Evolutionary conservation across 2,797 vertebrate species (phyloP), one percentile per base, ranked within the genome.

Genomic region (Parotocinclus haroldoi): DNA sequence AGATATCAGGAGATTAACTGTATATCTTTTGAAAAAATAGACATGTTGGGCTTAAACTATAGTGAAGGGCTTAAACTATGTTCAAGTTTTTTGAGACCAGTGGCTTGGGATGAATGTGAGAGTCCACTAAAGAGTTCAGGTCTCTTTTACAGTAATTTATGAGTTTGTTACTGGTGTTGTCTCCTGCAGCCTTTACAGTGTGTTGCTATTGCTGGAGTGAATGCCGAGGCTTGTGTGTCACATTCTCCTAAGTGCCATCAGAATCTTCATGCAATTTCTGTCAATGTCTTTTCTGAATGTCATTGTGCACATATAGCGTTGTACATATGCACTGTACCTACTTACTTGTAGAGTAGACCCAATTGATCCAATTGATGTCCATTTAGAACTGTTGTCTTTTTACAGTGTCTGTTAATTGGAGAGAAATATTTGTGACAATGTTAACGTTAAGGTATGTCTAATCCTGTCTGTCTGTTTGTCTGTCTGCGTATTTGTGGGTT

Each of bases 231-330:
- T 19, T 62, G 69, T 36, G 14, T 4, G 52, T 65, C 69, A 67
- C 56, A 50, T 75, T 73, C 71, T 71, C 73, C 76, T 68, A 75
- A 78, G 76, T 78, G 76, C 73, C 73, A 76, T 75, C 59, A n/a
- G 51, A 73, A 75, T 50, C 44, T 52, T 66, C 72, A 64, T 72
- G 54, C 45, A 59, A 58, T 53, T 57, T 59, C 40, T 58, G 38
- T 54, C 56, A 12, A 6, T 42, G 51, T 63, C 11, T 38, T 68
- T 37, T 38, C 27, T 49, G 40, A 74, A 68, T 62, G 75, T 66
- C 37, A 44, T 18, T 18, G 16, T 62, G 38, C 52, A 27, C 4
- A 4, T 9, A 42, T 42, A 1, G 8, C 40, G 9, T 42, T 42
- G 10, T 42, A 42, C 1, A 42, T 1, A 3, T 42, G 40, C 40